phyloP scores from a whole-genome alignment of 2,797 vertebrate genomes.

The Squalus acanthias region DNA sequence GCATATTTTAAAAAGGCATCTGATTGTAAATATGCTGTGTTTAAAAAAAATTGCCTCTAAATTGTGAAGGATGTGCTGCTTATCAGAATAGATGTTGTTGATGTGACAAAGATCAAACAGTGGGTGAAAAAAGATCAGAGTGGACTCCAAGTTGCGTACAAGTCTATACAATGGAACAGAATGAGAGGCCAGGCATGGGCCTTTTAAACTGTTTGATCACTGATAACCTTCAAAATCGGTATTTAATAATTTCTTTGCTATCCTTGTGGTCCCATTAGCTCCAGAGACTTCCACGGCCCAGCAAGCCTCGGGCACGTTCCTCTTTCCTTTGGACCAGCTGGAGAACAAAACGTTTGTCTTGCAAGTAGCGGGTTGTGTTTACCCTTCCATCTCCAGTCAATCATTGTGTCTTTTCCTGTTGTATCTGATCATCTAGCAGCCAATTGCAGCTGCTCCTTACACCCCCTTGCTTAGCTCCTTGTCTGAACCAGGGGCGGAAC shows the following conservation, averaged over 20 bases:
- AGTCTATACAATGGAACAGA: not conserved
- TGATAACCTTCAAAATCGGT: not conserved
- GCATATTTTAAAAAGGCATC: not conserved
- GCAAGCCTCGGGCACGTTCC: not conserved
- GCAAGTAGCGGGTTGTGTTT: not conserved
- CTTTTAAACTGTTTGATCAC: not conserved
- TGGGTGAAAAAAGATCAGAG: no score
- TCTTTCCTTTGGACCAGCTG: not conserved
- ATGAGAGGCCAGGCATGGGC: not conserved
- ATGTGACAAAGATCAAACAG: not conserved
- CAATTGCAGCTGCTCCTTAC: not conserved
- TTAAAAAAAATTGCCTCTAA: not conserved
- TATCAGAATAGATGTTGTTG: not conserved
- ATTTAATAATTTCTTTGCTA: conserved; percentile 5
- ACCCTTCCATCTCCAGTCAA: not conserved
- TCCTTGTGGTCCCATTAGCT: not conserved
- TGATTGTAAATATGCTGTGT: not conserved
- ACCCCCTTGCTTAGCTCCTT: not conserved
- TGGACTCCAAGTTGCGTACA: not conserved
- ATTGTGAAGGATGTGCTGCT: not conserved
- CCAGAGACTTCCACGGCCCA: not conserved
- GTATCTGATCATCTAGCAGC: not conserved
- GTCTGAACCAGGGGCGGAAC: not conserved
- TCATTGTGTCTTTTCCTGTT: not conserved
- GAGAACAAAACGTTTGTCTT: not conserved